Conservation (phyloP, 2,113 vertebrate genomes). For the Arvicanthis niloticus region DNA sequence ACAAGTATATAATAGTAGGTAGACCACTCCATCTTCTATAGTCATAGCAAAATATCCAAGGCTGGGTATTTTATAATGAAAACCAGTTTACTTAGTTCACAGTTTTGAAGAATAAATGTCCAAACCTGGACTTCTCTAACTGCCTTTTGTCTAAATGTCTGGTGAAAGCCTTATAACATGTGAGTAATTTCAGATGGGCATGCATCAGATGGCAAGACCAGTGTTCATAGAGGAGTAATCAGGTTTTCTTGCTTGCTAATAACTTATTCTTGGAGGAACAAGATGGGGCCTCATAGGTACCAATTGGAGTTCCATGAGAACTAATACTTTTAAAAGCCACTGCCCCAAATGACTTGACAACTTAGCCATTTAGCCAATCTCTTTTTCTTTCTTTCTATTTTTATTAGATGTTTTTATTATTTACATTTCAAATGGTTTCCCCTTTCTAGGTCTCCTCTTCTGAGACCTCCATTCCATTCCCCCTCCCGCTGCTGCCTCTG, state of each 20-base stretch:
- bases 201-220: neutral
- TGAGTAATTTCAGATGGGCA: neutral
- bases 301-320: neutral
- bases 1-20: neutral
- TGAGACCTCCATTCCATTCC: too few species aligned
- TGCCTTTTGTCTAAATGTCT: neutral
- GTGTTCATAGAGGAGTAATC: neutral
- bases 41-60: neutral
- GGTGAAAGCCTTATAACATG: fast-evolving
- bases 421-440: too few species aligned
- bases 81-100: neutral
- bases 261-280: too few species aligned
- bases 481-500: too few species aligned
- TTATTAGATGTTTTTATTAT: too few species aligned
- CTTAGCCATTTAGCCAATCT: neutral
- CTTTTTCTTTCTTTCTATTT: too few species aligned
- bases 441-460: too few species aligned
- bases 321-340: neutral
- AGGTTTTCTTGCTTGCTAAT: neutral
- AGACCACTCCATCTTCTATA: neutral
- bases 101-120: neutral
- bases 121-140: neutral
- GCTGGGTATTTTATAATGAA: neutral
- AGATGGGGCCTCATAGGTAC: neutral
- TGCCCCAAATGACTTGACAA: too few species aligned